Conservation (phyloP, 2,888 invertebrate species). For the Crocallis elinguaria region DNA sequence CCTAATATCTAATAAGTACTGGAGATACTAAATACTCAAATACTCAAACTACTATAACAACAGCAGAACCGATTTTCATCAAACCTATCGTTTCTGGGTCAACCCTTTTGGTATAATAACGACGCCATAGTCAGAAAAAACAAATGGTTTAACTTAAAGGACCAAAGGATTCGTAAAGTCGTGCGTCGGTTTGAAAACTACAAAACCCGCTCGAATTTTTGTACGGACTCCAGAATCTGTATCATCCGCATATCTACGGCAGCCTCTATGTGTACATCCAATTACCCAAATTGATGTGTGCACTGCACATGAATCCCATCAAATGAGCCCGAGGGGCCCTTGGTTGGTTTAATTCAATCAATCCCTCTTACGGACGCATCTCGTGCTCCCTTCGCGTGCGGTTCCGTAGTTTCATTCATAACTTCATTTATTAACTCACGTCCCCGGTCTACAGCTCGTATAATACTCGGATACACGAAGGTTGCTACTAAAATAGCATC, state of each 20-base stretch:
- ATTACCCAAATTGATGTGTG: slow-evolving; percentile 81
- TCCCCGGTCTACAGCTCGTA: slow-evolving; percentile 13
- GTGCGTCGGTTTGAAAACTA: neutral
- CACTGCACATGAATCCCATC: slow-evolving; percentile 70
- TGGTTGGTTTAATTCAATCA: slow-evolving; percentile 75
- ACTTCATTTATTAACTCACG: slow-evolving; percentile 25
- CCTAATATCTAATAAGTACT: too few relatives aligned
- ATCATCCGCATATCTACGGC: slow-evolving; percentile 22
- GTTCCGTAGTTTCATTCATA: slow-evolving; percentile 39
- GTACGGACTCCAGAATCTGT: neutral
- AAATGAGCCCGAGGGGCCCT: slow-evolving; percentile 65
- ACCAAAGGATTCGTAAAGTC: too few relatives aligned
- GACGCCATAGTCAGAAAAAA: too few relatives aligned
- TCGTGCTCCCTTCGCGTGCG: slow-evolving; percentile 33
- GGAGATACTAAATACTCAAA: too few relatives aligned
- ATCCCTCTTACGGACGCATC: slow-evolving; percentile 46
- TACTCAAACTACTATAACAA: too few relatives aligned
- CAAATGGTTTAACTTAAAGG: too few relatives aligned
- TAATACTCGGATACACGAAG: slow-evolving; percentile 18
- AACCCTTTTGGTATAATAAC: too few relatives aligned
- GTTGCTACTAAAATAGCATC: slow-evolving; percentile 36
- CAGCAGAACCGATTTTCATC: too few relatives aligned
- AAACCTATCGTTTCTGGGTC: too few relatives aligned
- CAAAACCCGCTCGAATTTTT: neutral
- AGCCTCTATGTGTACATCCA: slow-evolving; percentile 49